phyloP scores from a whole-genome alignment of 2,888 invertebrate genomes.

The Melanophora roralis region DNA sequence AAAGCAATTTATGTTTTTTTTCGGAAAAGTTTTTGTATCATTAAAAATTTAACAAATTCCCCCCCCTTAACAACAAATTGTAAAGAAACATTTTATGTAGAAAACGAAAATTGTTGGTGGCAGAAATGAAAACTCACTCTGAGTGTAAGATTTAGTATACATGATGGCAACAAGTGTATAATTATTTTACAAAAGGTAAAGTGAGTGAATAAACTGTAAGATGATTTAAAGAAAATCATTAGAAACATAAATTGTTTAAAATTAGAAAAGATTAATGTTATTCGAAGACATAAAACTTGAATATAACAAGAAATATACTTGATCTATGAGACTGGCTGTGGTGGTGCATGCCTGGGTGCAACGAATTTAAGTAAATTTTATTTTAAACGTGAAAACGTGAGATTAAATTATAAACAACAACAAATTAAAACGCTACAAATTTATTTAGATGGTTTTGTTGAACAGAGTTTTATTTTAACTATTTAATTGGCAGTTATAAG shows the following conservation, averaged over 20 bases:
- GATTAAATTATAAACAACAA: background rate
- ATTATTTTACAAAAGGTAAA: constrained; percentile 56
- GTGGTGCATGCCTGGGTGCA: background rate
- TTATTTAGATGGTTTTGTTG: background rate
- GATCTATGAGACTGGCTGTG: background rate
- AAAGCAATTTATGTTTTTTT: constrained; percentile 43
- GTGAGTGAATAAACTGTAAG: constrained; percentile 55
- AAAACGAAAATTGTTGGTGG: background rate
- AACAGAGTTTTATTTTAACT: background rate
- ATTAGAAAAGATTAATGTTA: constrained; percentile 48
- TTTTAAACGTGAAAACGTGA: constrained; percentile 44
- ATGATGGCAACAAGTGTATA: constrained; percentile 60
- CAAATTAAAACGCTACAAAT: background rate
- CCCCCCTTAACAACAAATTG: background rate
- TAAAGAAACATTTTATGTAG: background rate
- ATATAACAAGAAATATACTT: background rate
- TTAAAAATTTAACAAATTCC: constrained; percentile 34
- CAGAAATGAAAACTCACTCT: too few relatives aligned
- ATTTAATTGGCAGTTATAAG: constrained; percentile 18
- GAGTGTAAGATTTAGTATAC: constrained; percentile 56
- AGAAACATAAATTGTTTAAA: constrained; percentile 56
- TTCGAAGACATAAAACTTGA: constrained; percentile 3
- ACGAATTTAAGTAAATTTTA: background rate
- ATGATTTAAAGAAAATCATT: constrained; percentile 62
- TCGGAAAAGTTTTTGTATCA: constrained; percentile 32